A percentile compares a stretch with the other conserved stretches of the same genome.
Conservation (phyloP, 2,888 invertebrate species). For the Torymus texanus region DNA sequence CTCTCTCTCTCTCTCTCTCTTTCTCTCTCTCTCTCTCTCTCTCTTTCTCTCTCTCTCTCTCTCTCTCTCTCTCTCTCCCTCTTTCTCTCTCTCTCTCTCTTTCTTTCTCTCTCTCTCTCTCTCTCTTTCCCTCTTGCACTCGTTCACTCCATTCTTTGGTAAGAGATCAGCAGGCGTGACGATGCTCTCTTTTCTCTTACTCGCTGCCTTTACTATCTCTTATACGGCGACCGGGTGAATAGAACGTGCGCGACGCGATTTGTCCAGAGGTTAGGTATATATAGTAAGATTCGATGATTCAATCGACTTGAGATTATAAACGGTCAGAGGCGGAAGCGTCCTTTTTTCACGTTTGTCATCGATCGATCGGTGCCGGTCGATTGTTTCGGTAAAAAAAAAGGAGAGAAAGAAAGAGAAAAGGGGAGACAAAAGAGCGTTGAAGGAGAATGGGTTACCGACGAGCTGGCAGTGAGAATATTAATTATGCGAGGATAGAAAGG, state of each 20-base stretch:
- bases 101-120: too few species aligned
- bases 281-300: slow-evolving; percentile 6
- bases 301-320: slow-evolving; percentile 25
- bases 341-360: neutral
- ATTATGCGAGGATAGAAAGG: slow-evolving; percentile 4
- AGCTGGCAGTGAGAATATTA: slow-evolving; percentile 12
- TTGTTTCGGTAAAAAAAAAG: slow-evolving; percentile 28
- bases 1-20: too few species aligned
- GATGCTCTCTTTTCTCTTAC: too few species aligned
- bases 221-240: neutral
- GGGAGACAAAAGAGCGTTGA: slow-evolving; percentile 1
- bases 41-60: too few species aligned
- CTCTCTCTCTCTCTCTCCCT: too few species aligned
- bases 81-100: too few species aligned
- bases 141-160: too few species aligned
- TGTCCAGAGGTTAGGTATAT: neutral
- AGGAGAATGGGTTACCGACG: too few species aligned
- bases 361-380: slow-evolving; percentile 13
- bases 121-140: too few species aligned
- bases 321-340: neutral
- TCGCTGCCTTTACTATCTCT: too few species aligned
- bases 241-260: neutral
- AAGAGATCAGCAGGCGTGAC: too few species aligned
- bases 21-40: too few species aligned
- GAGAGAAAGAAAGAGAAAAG: neutral